Conservation (phyloP, 92 coral and sea anemone genomes). For the Metridium senile region DNA sequence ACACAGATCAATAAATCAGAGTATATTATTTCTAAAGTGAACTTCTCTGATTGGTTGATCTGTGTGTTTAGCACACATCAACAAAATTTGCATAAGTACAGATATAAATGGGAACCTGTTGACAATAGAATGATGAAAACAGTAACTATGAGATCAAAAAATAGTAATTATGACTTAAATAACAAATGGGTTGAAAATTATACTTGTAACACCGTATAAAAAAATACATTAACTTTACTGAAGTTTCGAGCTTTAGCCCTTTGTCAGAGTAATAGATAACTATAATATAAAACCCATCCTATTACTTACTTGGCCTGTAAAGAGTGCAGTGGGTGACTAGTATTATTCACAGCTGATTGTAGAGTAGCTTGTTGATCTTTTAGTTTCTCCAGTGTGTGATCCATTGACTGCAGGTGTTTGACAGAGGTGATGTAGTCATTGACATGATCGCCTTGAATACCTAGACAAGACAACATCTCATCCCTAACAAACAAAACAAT, state of each 20-base stretch:
- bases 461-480: conserved; percentile 71
- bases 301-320: conserved; percentile 97
- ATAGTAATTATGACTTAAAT: too few species aligned
- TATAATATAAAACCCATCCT: too few species aligned
- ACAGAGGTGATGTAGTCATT: conserved; percentile 73
- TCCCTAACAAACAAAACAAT: conserved; percentile 46
- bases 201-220: not conserved
- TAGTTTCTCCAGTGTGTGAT: conserved; percentile 72
- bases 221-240: not conserved
- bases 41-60: too few species aligned
- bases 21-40: too few species aligned
- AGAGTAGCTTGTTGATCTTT: conserved; percentile 86
- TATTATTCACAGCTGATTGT: conserved; percentile 77
- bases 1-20: too few species aligned
- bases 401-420: conserved; percentile 78
- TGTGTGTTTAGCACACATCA: too few species aligned
- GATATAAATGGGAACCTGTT: too few species aligned
- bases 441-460: conserved; percentile 65
- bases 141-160: too few species aligned
- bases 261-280: too few species aligned
- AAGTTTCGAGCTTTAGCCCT: too few species aligned
- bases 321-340: conserved; percentile 87
- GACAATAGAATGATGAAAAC: too few species aligned
- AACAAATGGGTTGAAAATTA: not conserved
- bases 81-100: too few species aligned